phyloP scores from a whole-genome alignment of 2,797 vertebrate species.

The Cirrhinus mrigala region DNA sequence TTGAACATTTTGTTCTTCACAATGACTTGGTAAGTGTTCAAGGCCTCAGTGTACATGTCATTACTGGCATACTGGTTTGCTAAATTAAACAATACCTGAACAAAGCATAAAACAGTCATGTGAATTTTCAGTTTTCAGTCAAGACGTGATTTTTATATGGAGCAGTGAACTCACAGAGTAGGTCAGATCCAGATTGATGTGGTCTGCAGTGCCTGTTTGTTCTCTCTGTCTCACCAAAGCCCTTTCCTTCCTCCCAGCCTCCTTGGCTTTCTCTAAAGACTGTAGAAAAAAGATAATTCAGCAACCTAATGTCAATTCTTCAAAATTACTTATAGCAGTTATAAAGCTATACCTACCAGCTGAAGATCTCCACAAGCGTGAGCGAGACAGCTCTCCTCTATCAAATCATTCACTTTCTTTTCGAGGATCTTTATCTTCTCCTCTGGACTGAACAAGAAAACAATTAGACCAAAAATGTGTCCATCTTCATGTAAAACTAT shows the following conservation, averaged over 20 bases:
- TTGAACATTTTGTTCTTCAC: constrained; percentile 98
- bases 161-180: constrained; percentile 86
- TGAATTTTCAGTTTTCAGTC: neutral
- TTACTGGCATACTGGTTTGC: constrained; percentile 94
- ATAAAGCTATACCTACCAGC: constrained; percentile 78
- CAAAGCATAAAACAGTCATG: constrained; percentile 39
- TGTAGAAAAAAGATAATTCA: constrained; percentile 64
- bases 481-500: neutral
- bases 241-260: constrained; percentile 93
- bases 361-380: constrained; percentile 88
- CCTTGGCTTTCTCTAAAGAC: constrained; percentile 97
- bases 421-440: constrained; percentile 95
- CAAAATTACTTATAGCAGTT: neutral
- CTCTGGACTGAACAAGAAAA: constrained; percentile 82
- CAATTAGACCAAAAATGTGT: neutral
- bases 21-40: constrained; percentile 95
- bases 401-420: constrained; percentile 94
- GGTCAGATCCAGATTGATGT: constrained; percentile 92
- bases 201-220: constrained; percentile 84
- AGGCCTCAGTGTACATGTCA: constrained; percentile 95
- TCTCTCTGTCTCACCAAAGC: constrained; percentile 89
- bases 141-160: neutral
- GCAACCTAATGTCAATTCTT: neutral
- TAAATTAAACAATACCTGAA: constrained; percentile 94
- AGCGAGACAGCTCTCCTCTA: constrained; percentile 95